Percentiles rank a stretch among this genome's conserved stretches.
These are phyloP conservation scores for Sialia sialis DNA, from an alignment of 2,113 vertebrate species.

Conservation along the genomic window DNA sequence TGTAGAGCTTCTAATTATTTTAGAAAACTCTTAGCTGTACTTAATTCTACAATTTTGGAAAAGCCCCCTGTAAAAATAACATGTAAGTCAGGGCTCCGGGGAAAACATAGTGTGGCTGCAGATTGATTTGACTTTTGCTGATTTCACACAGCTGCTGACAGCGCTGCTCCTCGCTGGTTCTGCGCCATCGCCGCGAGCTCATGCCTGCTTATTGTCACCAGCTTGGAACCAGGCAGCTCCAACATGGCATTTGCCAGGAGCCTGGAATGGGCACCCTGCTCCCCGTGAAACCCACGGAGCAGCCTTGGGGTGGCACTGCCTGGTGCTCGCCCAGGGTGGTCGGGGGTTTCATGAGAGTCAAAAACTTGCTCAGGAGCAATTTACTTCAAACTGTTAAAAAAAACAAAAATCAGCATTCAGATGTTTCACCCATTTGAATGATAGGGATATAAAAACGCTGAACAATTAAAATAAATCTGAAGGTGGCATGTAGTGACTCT, in stretches of 20 bases:
- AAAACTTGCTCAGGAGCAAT: neutral
- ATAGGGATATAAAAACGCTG: neutral
- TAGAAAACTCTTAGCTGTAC: neutral
- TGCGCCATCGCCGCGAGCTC: slow-evolving; percentile 3
- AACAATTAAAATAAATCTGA: neutral
- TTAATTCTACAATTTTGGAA: slow-evolving; percentile 2
- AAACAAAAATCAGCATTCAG: neutral
- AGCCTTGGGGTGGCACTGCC: neutral
- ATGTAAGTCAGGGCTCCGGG: neutral
- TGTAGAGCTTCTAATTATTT: slow-evolving; percentile 23
- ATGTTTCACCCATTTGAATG: neutral
- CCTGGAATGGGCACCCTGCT: neutral
- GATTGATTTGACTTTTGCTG: slow-evolving; percentile 64
- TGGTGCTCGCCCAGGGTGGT: neutral
- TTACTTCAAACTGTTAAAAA: neutral
- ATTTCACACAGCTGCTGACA: slow-evolving; percentile 57
- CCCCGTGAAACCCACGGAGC: neutral
- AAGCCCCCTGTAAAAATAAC: neutral
- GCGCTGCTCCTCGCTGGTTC: slow-evolving; percentile 16
- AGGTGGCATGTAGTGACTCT: neutral
- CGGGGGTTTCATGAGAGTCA: neutral
- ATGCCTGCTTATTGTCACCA: slow-evolving; percentile 55
- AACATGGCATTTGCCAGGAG: slow-evolving; percentile 23
- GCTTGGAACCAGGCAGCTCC: slow-evolving; percentile 39
- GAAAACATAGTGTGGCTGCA: neutral